These are phyloP conservation scores for Pseudomyrmex dendroicus DNA, from an alignment of 1,140 invertebrate species.

Conservation along the genomic window DNA sequence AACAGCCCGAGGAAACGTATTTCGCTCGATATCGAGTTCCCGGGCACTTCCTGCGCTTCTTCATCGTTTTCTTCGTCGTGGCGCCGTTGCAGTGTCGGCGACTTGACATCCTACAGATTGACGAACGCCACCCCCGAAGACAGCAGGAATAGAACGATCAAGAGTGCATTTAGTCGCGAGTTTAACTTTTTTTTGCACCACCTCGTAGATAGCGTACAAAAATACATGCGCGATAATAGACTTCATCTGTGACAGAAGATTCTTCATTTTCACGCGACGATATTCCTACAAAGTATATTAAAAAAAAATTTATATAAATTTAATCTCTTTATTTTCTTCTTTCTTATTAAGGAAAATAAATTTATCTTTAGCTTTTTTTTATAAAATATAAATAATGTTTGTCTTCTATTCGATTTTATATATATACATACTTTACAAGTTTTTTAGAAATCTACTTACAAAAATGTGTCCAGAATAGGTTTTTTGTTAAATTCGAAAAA, in stretches of 20 bases:
- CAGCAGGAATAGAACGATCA: constrained; percentile 75
- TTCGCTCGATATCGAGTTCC: constrained; percentile 79
- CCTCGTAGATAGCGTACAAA: constrained; percentile 43
- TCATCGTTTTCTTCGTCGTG: constrained; percentile 69
- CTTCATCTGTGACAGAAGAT: constrained; percentile 31
- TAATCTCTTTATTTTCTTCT: not conserved
- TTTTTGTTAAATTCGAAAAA: not conserved
- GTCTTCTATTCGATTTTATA: too few relatives aligned
- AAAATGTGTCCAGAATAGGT: too few relatives aligned
- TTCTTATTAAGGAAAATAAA: not conserved
- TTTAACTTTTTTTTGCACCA: constrained; percentile 56
- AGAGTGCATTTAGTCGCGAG: constrained; percentile 76
- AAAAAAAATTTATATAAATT: constrained; percentile 7
- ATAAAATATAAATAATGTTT: constrained; percentile 16
- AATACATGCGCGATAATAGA: constrained; percentile 53
- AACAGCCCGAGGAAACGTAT: constrained; percentile 71
- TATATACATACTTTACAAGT: not conserved
- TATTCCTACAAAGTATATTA: not conserved
- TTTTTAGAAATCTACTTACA: too few relatives aligned
- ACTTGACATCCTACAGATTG: constrained; percentile 75
- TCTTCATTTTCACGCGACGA: not conserved
- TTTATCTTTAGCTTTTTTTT: not conserved
- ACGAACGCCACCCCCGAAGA: constrained; percentile 72
- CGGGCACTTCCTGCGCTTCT: constrained; percentile 74
- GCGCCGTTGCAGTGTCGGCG: constrained; percentile 74